phyloP scores from a whole-genome alignment of 2,888 invertebrate genomes.

The Lasioglossum marginatum region DNA sequence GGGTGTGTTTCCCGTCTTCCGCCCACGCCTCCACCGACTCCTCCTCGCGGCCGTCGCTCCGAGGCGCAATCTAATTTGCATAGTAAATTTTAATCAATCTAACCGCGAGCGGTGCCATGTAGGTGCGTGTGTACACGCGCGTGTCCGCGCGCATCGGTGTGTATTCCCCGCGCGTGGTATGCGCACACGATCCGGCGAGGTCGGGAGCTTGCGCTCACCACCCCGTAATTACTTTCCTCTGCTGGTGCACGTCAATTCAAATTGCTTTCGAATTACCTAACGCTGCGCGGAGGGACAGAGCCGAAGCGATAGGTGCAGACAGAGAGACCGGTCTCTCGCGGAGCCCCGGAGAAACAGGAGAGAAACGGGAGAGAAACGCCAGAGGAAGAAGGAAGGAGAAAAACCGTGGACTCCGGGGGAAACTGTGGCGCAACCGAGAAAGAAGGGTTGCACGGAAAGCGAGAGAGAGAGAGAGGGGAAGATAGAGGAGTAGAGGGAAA shows the following conservation, averaged over 20 bases:
- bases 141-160: constrained; percentile 21
- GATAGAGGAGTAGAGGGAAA: neutral
- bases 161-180: constrained; percentile 41
- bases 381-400: neutral
- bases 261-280: constrained; percentile 81
- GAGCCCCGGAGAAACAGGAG: neutral
- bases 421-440: neutral
- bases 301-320: constrained; percentile 48
- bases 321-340: constrained; percentile 25
- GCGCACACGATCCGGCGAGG: constrained; percentile 51
- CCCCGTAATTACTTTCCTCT: constrained; percentile 81
- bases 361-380: neutral
- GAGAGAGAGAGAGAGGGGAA: neutral
- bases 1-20: constrained; percentile 19
- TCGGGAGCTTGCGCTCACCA: constrained; percentile 69
- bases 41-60: constrained; percentile 34
- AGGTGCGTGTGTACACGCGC: constrained; percentile 12
- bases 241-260: constrained; percentile 80
- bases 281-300: constrained; percentile 55
- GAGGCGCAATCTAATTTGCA: constrained; percentile 76
- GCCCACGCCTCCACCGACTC: constrained; percentile 27
- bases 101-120: constrained; percentile 68
- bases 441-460: neutral
- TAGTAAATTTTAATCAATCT: constrained; percentile 78
- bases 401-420: neutral